Percentiles rank a stretch among this genome's conserved stretches.
phyloP scores from a whole-genome alignment of 2,797 vertebrate species.

The Acridotheres tristis region DNA sequence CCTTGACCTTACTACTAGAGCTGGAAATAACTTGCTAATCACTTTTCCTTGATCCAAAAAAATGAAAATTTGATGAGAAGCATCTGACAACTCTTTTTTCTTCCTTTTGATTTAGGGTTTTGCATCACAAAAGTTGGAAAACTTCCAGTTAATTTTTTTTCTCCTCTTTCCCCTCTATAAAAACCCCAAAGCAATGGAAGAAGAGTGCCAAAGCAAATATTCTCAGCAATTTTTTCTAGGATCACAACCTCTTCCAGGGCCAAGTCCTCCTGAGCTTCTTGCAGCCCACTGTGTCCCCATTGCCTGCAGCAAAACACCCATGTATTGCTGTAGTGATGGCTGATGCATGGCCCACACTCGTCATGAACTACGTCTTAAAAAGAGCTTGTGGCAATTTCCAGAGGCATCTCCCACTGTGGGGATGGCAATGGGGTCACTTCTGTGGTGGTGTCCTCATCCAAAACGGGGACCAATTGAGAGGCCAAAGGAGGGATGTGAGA shows the following conservation, averaged over 20 bases:
- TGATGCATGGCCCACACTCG: accelerated
- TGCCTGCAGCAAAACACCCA: not conserved
- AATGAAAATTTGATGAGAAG: slow-evolving; percentile 41
- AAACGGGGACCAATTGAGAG: accelerated
- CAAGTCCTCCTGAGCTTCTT: not conserved
- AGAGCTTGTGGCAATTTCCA: not conserved
- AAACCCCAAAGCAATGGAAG: not conserved
- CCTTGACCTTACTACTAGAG: slow-evolving; percentile 18
- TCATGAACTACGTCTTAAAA: not conserved
- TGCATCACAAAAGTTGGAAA: slow-evolving; percentile 31
- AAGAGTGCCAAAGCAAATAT: not conserved
- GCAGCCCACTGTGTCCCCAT: accelerated
- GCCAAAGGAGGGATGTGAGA: not conserved
- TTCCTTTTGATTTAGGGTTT: slow-evolving; percentile 12
- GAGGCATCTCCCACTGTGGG: not conserved
- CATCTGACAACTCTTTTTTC: slow-evolving; percentile 2
- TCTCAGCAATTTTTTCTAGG: not conserved
- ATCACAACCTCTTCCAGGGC: not conserved
- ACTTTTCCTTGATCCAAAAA: slow-evolving; percentile 43
- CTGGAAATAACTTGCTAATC: slow-evolving; percentile 54
- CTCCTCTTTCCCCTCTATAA: not conserved
- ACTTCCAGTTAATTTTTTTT: slow-evolving; percentile 1
- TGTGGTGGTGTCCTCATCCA: accelerated
- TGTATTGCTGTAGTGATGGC: not conserved
- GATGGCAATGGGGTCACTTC: not conserved